Percentiles rank a stretch among this genome's conserved stretches.
Evolutionary conservation across 2,113 vertebrate genomes (phyloP).

Genomic region (Cricetomys ansorgei): DNA sequence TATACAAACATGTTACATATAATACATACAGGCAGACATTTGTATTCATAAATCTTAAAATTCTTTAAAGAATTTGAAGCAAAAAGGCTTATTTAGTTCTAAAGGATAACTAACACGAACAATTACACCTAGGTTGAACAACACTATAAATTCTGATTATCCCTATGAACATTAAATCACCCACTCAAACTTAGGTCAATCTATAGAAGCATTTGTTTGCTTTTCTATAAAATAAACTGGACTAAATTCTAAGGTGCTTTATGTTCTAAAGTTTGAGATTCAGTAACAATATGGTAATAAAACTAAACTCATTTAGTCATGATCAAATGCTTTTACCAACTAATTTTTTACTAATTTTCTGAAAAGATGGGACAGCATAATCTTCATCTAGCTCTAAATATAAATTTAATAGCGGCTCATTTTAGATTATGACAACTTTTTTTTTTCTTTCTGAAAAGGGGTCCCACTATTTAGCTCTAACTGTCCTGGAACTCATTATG

Average conservation of each 20-base stretch:
- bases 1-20: neutral
- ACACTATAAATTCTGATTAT: constrained; percentile 28
- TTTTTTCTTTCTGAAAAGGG: neutral
- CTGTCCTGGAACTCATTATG: neutral
- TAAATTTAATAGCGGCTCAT: constrained; percentile 11
- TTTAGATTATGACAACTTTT: constrained; percentile 30
- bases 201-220: constrained; percentile 24
- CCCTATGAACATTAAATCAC: constrained; percentile 20
- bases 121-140: neutral
- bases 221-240: constrained; percentile 36
- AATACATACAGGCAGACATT: neutral
- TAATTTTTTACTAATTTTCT: neutral
- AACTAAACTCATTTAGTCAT: neutral
- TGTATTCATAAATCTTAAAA: constrained; percentile 35
- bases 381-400: constrained; percentile 1
- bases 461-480: neutral
- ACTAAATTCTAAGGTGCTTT: constrained; percentile 44
- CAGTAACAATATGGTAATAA: neutral
- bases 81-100: constrained; percentile 35
- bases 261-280: neutral
- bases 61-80: constrained; percentile 6
- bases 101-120: constrained; percentile 31
- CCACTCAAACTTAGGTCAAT: constrained; percentile 5
- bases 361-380: neutral
- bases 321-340: constrained; percentile 11